Percentiles rank a stretch among this genome's conserved stretches.
phyloP scores from a whole-genome alignment of 1,140 invertebrate genomes.

The Stegodyphus dumicola region DNA sequence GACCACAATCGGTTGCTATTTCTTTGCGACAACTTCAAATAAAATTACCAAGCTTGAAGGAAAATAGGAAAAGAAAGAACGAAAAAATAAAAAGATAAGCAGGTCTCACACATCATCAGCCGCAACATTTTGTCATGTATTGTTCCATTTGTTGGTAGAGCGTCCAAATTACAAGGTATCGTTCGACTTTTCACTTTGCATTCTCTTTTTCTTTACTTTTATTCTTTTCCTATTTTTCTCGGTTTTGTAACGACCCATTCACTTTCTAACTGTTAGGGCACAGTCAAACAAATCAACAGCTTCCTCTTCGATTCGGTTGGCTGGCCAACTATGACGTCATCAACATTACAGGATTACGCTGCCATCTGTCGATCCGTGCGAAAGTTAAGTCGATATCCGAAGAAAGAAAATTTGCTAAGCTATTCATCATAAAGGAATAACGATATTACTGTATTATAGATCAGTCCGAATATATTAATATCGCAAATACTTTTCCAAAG shows the following conservation, averaged over 20 bases:
- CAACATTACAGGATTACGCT: not conserved
- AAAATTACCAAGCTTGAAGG: conserved; percentile 20
- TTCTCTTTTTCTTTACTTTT: conserved; percentile 10
- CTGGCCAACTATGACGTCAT: conserved; percentile 47
- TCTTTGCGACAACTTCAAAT: conserved; percentile 8
- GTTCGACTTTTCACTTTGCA: conserved; percentile 39
- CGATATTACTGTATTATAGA: too few relatives aligned
- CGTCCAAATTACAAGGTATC: conserved; percentile 59
- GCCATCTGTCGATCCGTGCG: conserved; percentile 33
- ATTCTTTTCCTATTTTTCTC: conserved; percentile 3
- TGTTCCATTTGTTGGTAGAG: conserved; percentile 53
- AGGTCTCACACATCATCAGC: conserved; percentile 11
- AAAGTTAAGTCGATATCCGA: not conserved
- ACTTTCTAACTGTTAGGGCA: conserved; percentile 46
- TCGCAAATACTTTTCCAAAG: too few relatives aligned
- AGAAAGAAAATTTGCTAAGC: too few relatives aligned
- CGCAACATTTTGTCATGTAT: conserved; percentile 48
- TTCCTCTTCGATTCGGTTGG: conserved; percentile 56
- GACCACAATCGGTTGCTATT: not conserved
- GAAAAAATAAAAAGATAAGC: not conserved
- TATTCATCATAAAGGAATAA: too few relatives aligned
- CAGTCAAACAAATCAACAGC: conserved; percentile 40
- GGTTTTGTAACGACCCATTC: conserved; percentile 36
- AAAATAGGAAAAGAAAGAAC: not conserved
- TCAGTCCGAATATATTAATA: too few relatives aligned